phyloP scores from a whole-genome alignment of 2,797 vertebrate genomes.

The Darevskia mixta region DNA sequence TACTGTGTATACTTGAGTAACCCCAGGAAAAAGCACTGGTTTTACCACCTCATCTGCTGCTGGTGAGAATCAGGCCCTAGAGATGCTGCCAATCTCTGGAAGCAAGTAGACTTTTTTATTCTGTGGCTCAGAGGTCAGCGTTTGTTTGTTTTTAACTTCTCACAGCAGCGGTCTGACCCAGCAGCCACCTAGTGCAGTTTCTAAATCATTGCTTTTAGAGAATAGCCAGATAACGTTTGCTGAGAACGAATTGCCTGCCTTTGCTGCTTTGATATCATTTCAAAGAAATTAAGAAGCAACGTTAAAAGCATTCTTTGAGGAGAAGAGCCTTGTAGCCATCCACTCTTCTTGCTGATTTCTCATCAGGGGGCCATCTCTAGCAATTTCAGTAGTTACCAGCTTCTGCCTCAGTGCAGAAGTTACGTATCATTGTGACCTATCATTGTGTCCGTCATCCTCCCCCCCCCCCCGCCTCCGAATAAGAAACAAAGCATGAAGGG shows the following conservation, averaged over 20 bases:
- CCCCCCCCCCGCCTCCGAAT: not conserved
- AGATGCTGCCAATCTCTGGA: not conserved
- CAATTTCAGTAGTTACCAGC: not conserved
- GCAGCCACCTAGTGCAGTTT: not conserved
- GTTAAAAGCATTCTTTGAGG: not conserved
- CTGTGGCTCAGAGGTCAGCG: not conserved
- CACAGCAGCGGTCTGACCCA: not conserved
- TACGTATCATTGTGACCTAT: not conserved
- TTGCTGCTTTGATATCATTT: not conserved
- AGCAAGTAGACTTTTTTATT: not conserved
- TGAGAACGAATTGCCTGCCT: not conserved
- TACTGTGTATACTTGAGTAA: too few relatives aligned
- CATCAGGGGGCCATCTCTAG: not conserved
- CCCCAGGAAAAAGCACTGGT: too few relatives aligned
- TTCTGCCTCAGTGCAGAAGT: not conserved
- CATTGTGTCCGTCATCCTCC: not conserved
- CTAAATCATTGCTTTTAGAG: not conserved
- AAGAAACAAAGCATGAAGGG: not conserved
- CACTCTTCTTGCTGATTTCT: not conserved
- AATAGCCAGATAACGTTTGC: not conserved
- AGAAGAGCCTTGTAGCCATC: not conserved
- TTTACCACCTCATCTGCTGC: not conserved
- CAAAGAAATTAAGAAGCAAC: not conserved
- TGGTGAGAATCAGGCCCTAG: not conserved
- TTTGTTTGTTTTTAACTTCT: not conserved